phyloP scores from a whole-genome alignment of 2,797 vertebrate species.

The Ispidina lecontei region DNA sequence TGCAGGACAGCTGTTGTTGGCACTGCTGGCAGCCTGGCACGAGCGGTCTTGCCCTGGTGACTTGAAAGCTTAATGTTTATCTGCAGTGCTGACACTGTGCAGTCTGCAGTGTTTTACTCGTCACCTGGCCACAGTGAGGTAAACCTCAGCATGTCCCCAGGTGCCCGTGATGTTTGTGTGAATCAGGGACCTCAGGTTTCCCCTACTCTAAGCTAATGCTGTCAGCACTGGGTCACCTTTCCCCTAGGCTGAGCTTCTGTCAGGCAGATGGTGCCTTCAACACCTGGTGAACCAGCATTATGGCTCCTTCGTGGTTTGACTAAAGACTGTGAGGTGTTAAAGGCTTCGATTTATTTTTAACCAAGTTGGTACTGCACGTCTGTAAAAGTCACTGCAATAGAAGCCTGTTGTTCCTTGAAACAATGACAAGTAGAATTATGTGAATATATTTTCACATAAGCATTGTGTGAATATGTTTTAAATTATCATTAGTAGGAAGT shows the following conservation, averaged over 20 bases:
- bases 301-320: background rate
- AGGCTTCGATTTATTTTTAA: background rate
- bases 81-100: background rate
- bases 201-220: background rate
- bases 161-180: background rate
- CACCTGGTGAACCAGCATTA: background rate
- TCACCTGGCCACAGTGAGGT: background rate
- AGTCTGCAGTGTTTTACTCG: background rate
- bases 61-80: no score
- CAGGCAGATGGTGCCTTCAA: background rate
- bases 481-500: background rate
- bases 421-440: background rate
- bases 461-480: background rate
- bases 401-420: accelerated
- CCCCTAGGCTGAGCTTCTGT: background rate
- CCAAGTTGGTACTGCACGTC: background rate
- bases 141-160: background rate
- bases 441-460: background rate
- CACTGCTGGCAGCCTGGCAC: no score
- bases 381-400: background rate
- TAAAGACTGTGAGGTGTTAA: background rate
- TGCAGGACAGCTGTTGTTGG: no score
- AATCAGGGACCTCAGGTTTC: background rate
- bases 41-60: no score
- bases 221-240: background rate